A percentile compares a stretch with the other conserved stretches of the same genome.
These are phyloP conservation scores for Sorex fumeus DNA, from an alignment of 2,113 vertebrate genomes.

Conservation along the genomic window DNA sequence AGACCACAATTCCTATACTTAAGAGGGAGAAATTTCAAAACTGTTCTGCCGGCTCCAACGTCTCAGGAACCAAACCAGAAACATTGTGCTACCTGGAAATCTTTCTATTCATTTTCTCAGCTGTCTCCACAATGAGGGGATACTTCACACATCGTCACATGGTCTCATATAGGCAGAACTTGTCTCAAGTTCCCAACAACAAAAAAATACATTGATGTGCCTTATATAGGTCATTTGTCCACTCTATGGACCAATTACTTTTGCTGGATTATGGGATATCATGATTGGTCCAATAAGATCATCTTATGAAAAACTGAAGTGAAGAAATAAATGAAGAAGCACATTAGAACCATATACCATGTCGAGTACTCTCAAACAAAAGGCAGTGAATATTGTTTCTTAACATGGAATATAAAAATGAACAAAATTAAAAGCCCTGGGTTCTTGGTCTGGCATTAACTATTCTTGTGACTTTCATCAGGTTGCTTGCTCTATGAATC, in stretches of 20 bases:
- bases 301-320: neutral
- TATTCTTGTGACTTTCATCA: too few relatives aligned
- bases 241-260: neutral
- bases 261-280: neutral
- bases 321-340: neutral
- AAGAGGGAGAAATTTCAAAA: neutral
- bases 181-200: neutral
- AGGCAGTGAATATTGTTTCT: neutral
- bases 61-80: neutral
- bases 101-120: neutral
- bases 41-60: neutral
- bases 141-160: neutral
- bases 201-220: neutral
- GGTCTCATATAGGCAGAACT: neutral
- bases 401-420: neutral
- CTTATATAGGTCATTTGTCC: neutral
- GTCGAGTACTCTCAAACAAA: neutral
- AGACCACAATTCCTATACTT: neutral
- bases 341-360: neutral
- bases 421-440: too few relatives aligned
- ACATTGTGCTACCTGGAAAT: neutral
- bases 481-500: too few relatives aligned
- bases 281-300: too few relatives aligned
- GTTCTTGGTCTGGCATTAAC: too few relatives aligned
- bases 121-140: neutral